Evolutionary conservation across 2,113 vertebrate genomes (phyloP).

Genomic region (Polypterus senegalus): DNA sequence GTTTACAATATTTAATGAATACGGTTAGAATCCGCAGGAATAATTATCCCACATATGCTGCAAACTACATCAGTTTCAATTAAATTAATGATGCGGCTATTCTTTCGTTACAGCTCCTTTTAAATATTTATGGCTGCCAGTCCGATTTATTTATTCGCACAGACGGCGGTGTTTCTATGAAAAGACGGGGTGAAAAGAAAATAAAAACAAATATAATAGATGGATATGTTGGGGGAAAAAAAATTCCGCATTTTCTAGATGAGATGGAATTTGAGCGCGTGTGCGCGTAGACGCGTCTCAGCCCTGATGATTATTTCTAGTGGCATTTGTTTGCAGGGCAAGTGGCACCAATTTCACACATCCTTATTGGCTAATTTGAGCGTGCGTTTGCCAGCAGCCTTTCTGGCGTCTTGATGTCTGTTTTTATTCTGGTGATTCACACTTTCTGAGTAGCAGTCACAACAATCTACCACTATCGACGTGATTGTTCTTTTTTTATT

Average conservation of each 20-base stretch:
- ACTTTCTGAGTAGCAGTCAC: constrained; percentile 1
- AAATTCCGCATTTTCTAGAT: no score
- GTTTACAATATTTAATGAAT: constrained; percentile 62
- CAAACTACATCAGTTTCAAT: constrained; percentile 23
- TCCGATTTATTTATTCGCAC: no score
- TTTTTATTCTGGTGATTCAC: neutral
- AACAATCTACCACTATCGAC: constrained; percentile 10
- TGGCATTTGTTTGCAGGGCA: constrained; percentile 43
- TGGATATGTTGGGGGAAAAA: no score
- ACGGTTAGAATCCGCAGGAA: constrained; percentile 57
- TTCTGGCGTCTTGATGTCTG: constrained; percentile 35
- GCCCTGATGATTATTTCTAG: constrained; percentile 54
- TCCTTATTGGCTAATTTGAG: constrained; percentile 61
- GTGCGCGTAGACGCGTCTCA: neutral
- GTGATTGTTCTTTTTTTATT: neutral
- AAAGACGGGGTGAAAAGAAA: no score
- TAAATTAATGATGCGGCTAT: constrained; percentile 30
- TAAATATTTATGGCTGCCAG: no score
- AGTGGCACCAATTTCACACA: constrained; percentile 51
- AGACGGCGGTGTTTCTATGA: no score
- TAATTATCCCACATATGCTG: constrained; percentile 17
- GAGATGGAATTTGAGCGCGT: no score
- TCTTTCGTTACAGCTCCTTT: no score
- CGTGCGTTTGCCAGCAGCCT: constrained; percentile 47
- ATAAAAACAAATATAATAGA: no score